Evolutionary conservation across 2,797 vertebrate genomes (phyloP), one percentile per base, ranked within the genome.

Genomic region (Gobionotothen gibberifrons): DNA sequence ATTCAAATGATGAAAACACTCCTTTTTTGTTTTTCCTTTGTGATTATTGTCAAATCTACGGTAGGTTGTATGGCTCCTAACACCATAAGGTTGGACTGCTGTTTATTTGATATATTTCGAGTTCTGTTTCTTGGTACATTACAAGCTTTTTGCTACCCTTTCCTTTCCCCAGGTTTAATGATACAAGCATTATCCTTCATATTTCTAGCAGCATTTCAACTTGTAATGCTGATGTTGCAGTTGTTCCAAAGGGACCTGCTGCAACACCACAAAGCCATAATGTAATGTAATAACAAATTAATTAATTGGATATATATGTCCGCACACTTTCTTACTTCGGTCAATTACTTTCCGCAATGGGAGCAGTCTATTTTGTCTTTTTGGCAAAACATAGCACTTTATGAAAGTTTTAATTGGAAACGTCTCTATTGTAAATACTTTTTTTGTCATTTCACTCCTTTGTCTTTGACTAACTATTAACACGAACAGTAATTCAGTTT

Each of bases 21-120:
- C 51, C 1, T 36, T 36, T 36, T 36, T 55, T 10, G 3, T n/a
- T 22, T 46, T 66, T 4, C 10, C 43, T 21, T 63, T 11, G 1
- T 36, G 16, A 29, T 66, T 44, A 14, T 26, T 42, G 22, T 32
- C 44, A 47, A 60, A 32, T n/a, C 14, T 4, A 44, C 21, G 3
- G 7, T 14, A 13, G 26, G 32, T 49, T 8, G 16, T 36, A 15
- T 21, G 29, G 40, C 22, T n/a, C 21, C 5, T 54, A 44, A 44
- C 11, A 4, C 9, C 19, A 22, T 36, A 44, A 4, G 43, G 4
- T 52, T 19, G 21, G 6, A 29, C 48, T 51, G 2, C 12, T 49
- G 42, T 55, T 32, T 39, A 40, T 58, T 58, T 49, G 44, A 69
- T 32, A 69, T 58, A 19, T 15, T 58, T 69, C 2, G 8, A 29